Percentiles rank a stretch among this genome's conserved stretches.
Conservation (phyloP, 2,113 vertebrate genomes). For the Rhizomys pruinosus region DNA sequence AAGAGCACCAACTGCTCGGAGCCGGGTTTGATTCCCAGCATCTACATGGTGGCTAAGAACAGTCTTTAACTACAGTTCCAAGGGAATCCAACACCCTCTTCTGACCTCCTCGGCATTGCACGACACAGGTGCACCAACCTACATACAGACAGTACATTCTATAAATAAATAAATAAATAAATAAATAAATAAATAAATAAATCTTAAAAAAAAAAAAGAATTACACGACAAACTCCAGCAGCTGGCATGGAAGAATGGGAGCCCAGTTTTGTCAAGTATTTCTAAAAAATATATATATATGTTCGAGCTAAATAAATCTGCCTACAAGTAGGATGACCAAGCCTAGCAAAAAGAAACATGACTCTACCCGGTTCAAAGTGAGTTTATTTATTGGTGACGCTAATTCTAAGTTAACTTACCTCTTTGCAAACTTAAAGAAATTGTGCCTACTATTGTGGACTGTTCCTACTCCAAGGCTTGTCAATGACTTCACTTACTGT, state of each 20-base stretch:
- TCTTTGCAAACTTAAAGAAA: constrained; percentile 13
- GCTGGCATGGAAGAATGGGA: background rate
- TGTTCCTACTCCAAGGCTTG: background rate
- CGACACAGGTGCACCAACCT: no score
- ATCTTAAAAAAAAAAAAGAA: background rate
- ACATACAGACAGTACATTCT: no score
- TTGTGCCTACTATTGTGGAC: background rate
- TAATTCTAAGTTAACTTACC: background rate
- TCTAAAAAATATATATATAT: background rate
- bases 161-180: no score
- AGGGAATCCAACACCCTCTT: no score
- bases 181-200: no score
- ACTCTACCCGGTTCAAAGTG: background rate
- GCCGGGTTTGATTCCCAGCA: no score
- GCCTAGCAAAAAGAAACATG: constrained; percentile 9
- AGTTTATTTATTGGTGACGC: background rate
- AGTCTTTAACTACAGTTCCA: no score
- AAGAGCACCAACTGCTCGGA: no score
- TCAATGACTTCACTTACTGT: background rate
- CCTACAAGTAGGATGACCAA: background rate
- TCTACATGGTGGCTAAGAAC: no score
- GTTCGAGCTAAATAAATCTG: constrained; percentile 10
- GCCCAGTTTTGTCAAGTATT: background rate
- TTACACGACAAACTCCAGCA: background rate
- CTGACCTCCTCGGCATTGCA: no score